Evolutionary conservation across 1,140 invertebrate species (phyloP).

Genomic region (Arctopsyche grandis): DNA sequence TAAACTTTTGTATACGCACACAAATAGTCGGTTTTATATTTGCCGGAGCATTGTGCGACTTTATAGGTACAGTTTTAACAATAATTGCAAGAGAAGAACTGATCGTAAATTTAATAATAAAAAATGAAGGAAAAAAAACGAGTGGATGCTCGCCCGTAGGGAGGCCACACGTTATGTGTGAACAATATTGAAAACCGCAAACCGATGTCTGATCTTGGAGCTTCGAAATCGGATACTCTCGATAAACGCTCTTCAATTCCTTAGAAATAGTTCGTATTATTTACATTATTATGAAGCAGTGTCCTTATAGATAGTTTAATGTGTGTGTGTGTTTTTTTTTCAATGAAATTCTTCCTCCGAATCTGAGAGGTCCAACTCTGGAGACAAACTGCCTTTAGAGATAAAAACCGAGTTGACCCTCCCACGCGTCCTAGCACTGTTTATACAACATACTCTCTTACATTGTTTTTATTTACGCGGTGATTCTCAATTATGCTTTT

Average conservation of each 20-base stretch:
- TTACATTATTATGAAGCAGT: too few relatives aligned
- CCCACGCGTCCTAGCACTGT: conserved; percentile 41
- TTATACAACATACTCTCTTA: conserved; percentile 44
- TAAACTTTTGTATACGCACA: too few relatives aligned
- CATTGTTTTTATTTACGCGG: conserved; percentile 28
- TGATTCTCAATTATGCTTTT: conserved; percentile 20
- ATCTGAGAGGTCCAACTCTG: conserved; percentile 9
- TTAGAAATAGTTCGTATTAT: not conserved
- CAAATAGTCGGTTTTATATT: too few relatives aligned
- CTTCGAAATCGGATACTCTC: conserved; percentile 36
- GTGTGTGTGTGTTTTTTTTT: not conserved
- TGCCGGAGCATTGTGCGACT: too few relatives aligned
- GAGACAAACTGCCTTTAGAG: conserved; percentile 46
- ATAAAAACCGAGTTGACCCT: conserved; percentile 39
- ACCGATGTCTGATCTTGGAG: conserved; percentile 25
- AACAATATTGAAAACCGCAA: conserved; percentile 40
- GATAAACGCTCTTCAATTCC: conserved; percentile 22
- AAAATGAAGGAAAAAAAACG: not conserved
- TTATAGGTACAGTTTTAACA: too few relatives aligned
- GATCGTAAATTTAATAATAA: too few relatives aligned
- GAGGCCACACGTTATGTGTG: conserved; percentile 29
- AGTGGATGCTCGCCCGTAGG: not conserved
- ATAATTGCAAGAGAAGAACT: too few relatives aligned
- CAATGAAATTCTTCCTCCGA: conserved; percentile 33
- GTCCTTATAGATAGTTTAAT: not conserved